Base-by-base conservation (phyloP, 2,113 vertebrate genomes). In the Silurus meridionalis region DNA sequence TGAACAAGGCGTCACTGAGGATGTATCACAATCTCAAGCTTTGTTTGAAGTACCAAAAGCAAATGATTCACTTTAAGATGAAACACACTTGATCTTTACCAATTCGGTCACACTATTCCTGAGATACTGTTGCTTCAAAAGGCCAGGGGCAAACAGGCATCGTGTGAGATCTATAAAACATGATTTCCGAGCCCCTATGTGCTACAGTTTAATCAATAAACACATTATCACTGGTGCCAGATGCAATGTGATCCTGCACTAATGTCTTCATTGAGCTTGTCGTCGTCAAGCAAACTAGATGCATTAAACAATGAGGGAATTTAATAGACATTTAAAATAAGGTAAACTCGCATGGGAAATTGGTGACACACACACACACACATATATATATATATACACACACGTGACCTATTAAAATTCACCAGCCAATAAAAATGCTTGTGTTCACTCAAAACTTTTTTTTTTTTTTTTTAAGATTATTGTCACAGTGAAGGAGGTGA, bases 151-250 rank as follows among this genome's bases (percentile, higher is more conserved):
- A 17, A 66, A 55, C 13, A 80, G 55, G 37, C 85, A 60, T 28
- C 37, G 64, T 25, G 23, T 58, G 53, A 19, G 64, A 86, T 86
- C 78, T 81, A 86, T 86, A 81, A 86, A 81, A 81, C 85, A 81
- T 81, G 66, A 81, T 72, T 84, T 79, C 78, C n/a, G 19, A 60
- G 71, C 28, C 61, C 5, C 28, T 77, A 17, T 23, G 78, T 50
- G 85, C 53, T 81, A 67, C 23, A 11, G 77, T 14, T 53, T 86
- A 72, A 86, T 86, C 85, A 53, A 86, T 86, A 86, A 72, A 87
- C 60, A 25, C 69, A 87, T 87, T 83, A 87, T 81, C 37, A 69
- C 64, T 15, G 64, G 52, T 80, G 77, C 75, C 53, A 71, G 75
- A 71, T 71, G 84, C 80, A 86, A 63, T 63, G 55, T 25, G 79